Percentiles rank a stretch among this genome's conserved stretches.
These are phyloP conservation scores for Aurelia sp. DNA, from an alignment of 30 jellyfish, hydroid and myxozoan genomes.

Conservation along the genomic window DNA sequence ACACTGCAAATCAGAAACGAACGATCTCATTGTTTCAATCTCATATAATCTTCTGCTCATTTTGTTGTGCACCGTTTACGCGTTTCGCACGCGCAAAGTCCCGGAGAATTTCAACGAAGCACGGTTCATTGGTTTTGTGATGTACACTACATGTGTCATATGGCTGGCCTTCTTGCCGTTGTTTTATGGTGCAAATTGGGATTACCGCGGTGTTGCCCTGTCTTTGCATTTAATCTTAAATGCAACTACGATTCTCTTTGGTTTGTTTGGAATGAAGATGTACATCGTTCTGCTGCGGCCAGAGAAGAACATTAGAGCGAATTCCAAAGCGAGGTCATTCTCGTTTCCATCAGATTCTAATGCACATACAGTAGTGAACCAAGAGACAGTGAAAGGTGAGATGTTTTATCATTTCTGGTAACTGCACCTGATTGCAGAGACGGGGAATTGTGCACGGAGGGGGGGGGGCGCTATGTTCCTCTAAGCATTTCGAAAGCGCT, in stretches of 20 bases:
- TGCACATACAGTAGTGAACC: constrained; percentile 2
- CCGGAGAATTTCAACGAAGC: constrained; percentile 97
- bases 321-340: constrained; percentile 84
- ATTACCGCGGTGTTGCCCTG: constrained; percentile 71
- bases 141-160: constrained; percentile 87
- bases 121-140: constrained; percentile 88
- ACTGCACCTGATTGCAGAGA: too few relatives aligned
- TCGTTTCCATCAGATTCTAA: constrained; percentile 34
- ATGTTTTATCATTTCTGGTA: neutral
- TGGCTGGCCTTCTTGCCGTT: constrained; percentile 92
- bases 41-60: constrained; percentile 78
- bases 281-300: constrained; percentile 83
- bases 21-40: constrained; percentile 71
- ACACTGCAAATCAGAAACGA: constrained; percentile 73
- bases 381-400: constrained; percentile 13
- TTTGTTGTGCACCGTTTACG: constrained; percentile 73
- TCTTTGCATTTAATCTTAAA: constrained; percentile 69
- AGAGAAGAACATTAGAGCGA: constrained; percentile 82
- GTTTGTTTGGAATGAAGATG: constrained; percentile 84
- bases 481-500: too few relatives aligned
- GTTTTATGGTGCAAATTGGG: constrained; percentile 74
- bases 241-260: constrained; percentile 85
- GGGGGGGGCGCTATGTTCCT: too few relatives aligned
- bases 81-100: constrained; percentile 93
- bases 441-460: too few relatives aligned